Conservation (phyloP, 64 coral and sea anemone genomes). For the Montipora foliosa region DNA sequence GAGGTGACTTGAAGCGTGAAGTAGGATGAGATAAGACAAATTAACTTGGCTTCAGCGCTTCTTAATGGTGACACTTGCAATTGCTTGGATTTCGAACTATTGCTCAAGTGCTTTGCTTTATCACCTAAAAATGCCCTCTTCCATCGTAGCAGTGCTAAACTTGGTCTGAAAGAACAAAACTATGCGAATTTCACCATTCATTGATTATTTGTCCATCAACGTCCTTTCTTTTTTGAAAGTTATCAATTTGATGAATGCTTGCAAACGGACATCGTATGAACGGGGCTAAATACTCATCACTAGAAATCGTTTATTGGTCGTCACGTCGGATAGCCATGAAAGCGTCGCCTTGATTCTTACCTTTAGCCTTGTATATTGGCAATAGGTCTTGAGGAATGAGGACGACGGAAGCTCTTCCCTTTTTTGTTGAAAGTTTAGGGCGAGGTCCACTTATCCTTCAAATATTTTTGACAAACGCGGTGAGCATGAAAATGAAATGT, state of each 20-base stretch:
- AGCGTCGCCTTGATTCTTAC: not conserved
- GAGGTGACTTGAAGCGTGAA: slow-evolving; percentile 24
- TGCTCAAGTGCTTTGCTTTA: not conserved
- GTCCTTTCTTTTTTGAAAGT: not conserved
- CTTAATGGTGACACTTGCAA: slow-evolving; percentile 20
- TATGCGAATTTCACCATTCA: not conserved
- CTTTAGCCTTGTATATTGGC: not conserved
- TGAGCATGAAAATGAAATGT: too few relatives aligned
- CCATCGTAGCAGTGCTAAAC: not conserved
- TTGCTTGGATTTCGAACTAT: slow-evolving; percentile 44
- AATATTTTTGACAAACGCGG: slow-evolving; percentile 13
- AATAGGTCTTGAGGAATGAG: not conserved
- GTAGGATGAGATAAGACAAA: slow-evolving; percentile 42
- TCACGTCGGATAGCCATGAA: not conserved
- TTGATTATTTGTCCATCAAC: slow-evolving; percentile 13
- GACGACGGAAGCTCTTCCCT: slow-evolving; percentile 25
- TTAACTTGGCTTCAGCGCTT: slow-evolving; percentile 15
- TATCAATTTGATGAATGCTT: slow-evolving; percentile 41
- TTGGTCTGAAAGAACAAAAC: not conserved
- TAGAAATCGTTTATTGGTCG: slow-evolving; percentile 15
- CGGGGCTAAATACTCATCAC: slow-evolving; percentile 4
- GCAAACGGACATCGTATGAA: slow-evolving; percentile 38
- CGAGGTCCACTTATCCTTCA: slow-evolving; percentile 40
- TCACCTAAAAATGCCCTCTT: slow-evolving; percentile 12
- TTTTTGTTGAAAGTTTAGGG: slow-evolving; percentile 47